Conservation (phyloP, 2,888 invertebrate genomes). For the Thyatira batis region DNA sequence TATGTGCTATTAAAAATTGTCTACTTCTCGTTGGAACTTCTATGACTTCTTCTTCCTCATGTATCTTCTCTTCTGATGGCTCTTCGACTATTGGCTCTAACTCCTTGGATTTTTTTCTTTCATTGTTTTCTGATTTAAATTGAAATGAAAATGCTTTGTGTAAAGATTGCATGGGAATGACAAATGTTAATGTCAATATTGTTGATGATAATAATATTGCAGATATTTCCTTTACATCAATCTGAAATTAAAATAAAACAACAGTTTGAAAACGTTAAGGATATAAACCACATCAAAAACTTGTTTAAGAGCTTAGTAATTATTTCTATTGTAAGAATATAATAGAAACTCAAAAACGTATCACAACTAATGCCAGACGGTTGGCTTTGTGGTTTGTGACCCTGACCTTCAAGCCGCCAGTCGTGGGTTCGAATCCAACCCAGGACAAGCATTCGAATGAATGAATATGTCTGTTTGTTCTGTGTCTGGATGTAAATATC, state of each 20-base stretch:
- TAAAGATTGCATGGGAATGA: slow-evolving; percentile 84
- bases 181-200: slow-evolving; percentile 83
- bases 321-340: no score
- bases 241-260: slow-evolving; percentile 68
- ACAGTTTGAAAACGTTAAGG: no score
- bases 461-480: no score
- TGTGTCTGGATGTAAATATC: no score
- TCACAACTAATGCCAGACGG: no score
- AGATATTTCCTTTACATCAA: slow-evolving; percentile 80
- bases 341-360: no score
- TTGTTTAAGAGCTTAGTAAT: no score
- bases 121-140: slow-evolving; percentile 26
- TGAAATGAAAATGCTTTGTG: slow-evolving; percentile 56
- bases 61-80: slow-evolving; percentile 19
- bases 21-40: slow-evolving; percentile 46
- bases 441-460: no score
- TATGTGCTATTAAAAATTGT: slow-evolving; percentile 63
- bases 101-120: slow-evolving; percentile 21
- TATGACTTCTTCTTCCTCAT: slow-evolving; percentile 36
- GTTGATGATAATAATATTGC: slow-evolving; percentile 77
- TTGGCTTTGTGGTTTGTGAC: no score
- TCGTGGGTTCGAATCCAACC: no score
- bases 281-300: no score
- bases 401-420: no score
- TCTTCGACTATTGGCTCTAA: slow-evolving; percentile 26